Percentiles rank a stretch among this genome's conserved stretches.
phyloP scores from a whole-genome alignment of 2,113 vertebrate species.

The Daphoenositta chrysoptera region DNA sequence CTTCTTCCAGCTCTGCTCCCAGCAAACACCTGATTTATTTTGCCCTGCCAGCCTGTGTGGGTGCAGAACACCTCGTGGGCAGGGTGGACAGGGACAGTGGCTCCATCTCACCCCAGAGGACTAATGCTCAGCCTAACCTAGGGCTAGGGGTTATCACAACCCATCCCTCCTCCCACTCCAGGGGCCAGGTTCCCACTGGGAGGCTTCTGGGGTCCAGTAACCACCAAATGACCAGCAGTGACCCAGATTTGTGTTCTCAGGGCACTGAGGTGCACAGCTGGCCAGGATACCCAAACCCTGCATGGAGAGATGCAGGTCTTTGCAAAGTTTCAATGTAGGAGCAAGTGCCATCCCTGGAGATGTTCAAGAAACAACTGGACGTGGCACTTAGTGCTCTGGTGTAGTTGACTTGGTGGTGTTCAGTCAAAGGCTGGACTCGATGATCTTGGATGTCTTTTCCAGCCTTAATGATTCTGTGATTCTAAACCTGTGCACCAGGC shows the following conservation, averaged over 20 bases:
- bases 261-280: background rate
- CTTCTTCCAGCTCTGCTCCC: background rate
- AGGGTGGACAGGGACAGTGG: background rate
- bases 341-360: background rate
- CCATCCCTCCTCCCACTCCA: background rate
- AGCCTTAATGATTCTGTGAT: background rate
- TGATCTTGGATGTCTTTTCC: background rate
- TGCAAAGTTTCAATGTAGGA: background rate
- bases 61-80: background rate
- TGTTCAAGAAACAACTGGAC: background rate
- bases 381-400: background rate
- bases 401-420: background rate
- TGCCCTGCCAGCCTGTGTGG: background rate
- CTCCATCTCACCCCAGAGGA: background rate
- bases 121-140: background rate
- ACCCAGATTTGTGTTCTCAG: background rate
- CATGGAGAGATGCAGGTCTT: rapidly evolving
- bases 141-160: background rate
- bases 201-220: background rate
- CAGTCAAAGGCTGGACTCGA: background rate
- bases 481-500: background rate
- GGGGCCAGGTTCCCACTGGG: background rate
- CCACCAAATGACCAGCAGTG: background rate
- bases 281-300: background rate
- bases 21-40: background rate